phyloP scores from a whole-genome alignment of 2,888 invertebrate species.

The Ecliptopera silaceata region DNA sequence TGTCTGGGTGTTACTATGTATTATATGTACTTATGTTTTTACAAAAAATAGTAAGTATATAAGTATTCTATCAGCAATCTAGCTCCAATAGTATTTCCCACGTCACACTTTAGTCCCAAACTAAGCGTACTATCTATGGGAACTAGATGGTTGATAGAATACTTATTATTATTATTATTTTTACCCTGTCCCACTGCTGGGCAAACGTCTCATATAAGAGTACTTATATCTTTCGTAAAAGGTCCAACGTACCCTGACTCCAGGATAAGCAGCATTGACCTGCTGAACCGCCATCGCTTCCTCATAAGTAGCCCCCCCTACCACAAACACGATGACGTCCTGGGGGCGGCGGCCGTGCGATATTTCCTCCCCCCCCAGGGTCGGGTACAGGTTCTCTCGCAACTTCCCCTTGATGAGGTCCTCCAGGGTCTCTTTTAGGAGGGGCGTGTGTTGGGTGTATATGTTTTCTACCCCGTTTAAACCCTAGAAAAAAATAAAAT shows the following conservation, averaged over 20 bases:
- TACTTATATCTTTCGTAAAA: too few species aligned
- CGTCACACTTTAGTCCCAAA: too few species aligned
- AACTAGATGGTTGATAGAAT: too few species aligned
- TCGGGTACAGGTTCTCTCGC: conserved; percentile 93
- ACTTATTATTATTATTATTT: too few species aligned
- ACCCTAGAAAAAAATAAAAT: conserved; percentile 74
- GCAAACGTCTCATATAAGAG: too few species aligned
- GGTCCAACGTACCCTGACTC: conserved; percentile 86
- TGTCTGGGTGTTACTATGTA: too few species aligned
- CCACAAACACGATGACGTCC: conserved; percentile 97
- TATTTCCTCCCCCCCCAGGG: conserved; percentile 85
- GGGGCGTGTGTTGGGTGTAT: conserved; percentile 98
- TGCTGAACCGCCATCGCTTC: conserved; percentile 94
- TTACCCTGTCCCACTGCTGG: too few species aligned
- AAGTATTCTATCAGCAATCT: too few species aligned
- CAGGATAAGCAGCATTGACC: conserved; percentile 86
- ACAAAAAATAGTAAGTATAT: too few species aligned
- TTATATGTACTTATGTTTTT: too few species aligned
- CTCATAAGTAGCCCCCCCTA: conserved; percentile 98
- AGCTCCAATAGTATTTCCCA: too few species aligned
- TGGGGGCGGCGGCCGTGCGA: conserved; percentile 86
- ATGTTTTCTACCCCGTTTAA: conserved; percentile 99
- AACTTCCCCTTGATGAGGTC: conserved; percentile 95
- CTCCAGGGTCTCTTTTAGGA: conserved; percentile 94
- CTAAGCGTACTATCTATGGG: too few species aligned